Evolutionary conservation across 2,113 vertebrate species (phyloP).

Genomic region (Dasyornis broadbenti): DNA sequence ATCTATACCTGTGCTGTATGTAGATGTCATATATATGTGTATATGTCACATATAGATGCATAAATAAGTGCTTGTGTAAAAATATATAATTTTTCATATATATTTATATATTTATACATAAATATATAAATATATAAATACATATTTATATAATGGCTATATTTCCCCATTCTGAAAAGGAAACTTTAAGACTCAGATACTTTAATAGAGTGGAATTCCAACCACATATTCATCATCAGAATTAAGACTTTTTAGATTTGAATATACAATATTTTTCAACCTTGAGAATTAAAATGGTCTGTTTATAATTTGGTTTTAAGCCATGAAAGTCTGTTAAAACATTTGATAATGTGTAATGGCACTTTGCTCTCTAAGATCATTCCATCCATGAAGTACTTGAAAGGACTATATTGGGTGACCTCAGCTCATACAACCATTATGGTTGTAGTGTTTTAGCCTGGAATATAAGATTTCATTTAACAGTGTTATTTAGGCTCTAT

Average conservation of each 20-base stretch:
- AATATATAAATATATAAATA: too few species aligned
- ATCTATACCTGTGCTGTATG: neutral
- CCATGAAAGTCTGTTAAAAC: neutral
- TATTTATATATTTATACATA: neutral
- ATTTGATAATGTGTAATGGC: neutral
- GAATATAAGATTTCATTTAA: neutral
- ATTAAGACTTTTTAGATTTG: neutral
- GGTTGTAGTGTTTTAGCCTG: neutral
- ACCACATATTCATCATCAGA: neutral
- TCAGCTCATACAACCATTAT: neutral
- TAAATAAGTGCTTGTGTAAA: neutral
- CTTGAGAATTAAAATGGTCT: neutral
- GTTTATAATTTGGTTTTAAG: neutral
- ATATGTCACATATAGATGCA: neutral
- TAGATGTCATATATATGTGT: neutral
- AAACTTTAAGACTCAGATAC: neutral
- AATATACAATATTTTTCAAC: neutral
- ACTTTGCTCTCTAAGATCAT: neutral
- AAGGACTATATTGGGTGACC: neutral
- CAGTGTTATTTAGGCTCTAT: neutral
- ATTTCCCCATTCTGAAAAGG: neutral
- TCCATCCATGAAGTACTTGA: neutral
- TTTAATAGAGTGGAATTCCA: neutral
- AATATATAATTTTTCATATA: neutral
- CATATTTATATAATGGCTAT: too few species aligned